Evolutionary conservation across 2,888 invertebrate genomes (phyloP).

Genomic region (Sphaeridia pumilis): DNA sequence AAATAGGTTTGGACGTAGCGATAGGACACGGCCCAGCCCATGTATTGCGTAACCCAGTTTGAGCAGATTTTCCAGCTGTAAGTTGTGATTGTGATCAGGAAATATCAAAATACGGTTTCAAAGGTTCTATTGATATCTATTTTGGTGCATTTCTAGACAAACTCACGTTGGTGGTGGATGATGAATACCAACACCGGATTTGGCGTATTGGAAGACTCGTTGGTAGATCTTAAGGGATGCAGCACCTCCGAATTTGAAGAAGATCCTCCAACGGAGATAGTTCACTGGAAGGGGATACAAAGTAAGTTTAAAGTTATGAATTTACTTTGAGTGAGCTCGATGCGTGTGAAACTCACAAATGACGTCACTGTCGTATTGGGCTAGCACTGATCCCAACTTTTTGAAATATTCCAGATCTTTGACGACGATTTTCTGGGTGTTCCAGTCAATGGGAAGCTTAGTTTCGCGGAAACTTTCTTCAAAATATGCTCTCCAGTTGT

Average conservation of each 20-base stretch:
- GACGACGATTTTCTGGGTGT: constrained; percentile 20
- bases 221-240: constrained; percentile 23
- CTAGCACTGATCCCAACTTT: constrained; percentile 17
- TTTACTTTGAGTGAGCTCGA: too few relatives aligned
- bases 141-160: too few relatives aligned
- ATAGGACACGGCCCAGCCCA: constrained; percentile 41
- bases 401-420: constrained; percentile 22
- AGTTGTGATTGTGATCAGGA: too few relatives aligned
- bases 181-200: constrained; percentile 24
- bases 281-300: too few relatives aligned
- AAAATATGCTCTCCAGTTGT: constrained; percentile 26
- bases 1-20: constrained; percentile 39
- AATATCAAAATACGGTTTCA: neutral
- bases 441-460: constrained; percentile 6
- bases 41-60: constrained; percentile 39
- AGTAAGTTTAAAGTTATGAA: neutral
- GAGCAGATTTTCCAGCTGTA: constrained; percentile 41
- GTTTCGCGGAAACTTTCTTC: constrained; percentile 21
- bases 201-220: constrained; percentile 28
- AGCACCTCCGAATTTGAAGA: constrained; percentile 26
- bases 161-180: constrained; percentile 22
- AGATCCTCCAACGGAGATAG: constrained; percentile 29
- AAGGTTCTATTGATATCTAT: too few relatives aligned
- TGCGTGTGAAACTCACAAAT: too few relatives aligned
- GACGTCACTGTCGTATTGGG: too few relatives aligned